Conservation (phyloP, 2,797 vertebrate genomes). For the Lates japonicus region DNA sequence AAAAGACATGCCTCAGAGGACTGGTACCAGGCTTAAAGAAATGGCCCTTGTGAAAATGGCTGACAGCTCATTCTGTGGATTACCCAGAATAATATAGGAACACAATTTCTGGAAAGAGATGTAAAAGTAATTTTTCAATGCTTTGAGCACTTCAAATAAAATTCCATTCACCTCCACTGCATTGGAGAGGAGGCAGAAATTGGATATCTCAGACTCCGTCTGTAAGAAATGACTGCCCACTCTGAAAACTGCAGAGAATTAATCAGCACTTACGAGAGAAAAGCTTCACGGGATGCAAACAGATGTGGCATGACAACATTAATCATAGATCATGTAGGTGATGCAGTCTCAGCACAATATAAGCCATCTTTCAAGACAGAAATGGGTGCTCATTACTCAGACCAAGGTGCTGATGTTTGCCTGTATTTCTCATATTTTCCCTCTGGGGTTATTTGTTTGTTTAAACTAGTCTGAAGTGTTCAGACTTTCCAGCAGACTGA, state of each 20-base stretch:
- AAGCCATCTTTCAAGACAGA: slow-evolving; percentile 54
- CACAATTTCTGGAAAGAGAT: not conserved
- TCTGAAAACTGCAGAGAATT: slow-evolving; percentile 52
- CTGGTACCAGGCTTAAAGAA: not conserved
- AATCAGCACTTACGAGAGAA: slow-evolving; percentile 43
- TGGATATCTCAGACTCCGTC: not conserved
- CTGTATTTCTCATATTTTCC: slow-evolving; percentile 58
- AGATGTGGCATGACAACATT: slow-evolving; percentile 40
- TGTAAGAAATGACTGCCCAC: slow-evolving; percentile 44
- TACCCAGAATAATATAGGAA: slow-evolving; percentile 6
- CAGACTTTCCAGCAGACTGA: slow-evolving; percentile 73
- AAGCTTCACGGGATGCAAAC: slow-evolving; percentile 41
- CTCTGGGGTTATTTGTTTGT: slow-evolving; percentile 76
- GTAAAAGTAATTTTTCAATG: slow-evolving; percentile 5
- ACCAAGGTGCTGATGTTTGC: slow-evolving; percentile 57
- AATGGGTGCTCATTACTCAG: slow-evolving; percentile 54
- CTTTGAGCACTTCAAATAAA: slow-evolving; percentile 9
- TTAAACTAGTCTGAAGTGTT: slow-evolving; percentile 66
- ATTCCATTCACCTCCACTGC: not conserved
- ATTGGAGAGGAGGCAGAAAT: slow-evolving; percentile 13
- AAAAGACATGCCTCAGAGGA: not conserved
- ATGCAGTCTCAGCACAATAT: slow-evolving; percentile 61
- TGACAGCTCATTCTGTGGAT: not conserved
- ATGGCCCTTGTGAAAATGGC: not conserved
- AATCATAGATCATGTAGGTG: slow-evolving; percentile 55